phyloP scores from a whole-genome alignment of 2,797 vertebrate species.

The Coregonus sp. region DNA sequence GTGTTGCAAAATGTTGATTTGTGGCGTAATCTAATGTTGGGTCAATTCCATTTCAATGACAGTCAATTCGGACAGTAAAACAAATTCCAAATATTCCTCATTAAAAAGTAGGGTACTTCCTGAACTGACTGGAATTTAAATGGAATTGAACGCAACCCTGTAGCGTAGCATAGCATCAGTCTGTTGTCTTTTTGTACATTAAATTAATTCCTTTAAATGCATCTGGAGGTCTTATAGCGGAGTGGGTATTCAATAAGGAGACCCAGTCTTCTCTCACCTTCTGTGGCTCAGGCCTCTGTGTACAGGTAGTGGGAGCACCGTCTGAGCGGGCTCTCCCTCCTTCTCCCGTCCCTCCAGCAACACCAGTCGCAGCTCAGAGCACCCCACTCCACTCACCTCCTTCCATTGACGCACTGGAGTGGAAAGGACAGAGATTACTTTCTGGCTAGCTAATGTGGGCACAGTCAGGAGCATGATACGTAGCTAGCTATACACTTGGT shows the following conservation, averaged over 20 bases:
- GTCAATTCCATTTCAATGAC: no score
- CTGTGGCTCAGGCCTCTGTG: constrained; percentile 80
- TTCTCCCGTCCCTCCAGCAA: constrained; percentile 83
- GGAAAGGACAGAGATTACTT: neutral
- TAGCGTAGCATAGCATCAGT: neutral
- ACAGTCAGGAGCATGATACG: neutral
- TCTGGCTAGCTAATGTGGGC: neutral
- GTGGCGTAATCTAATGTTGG: neutral
- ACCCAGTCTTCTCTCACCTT: constrained; percentile 71
- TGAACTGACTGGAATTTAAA: no score
- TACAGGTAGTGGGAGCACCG: constrained; percentile 82
- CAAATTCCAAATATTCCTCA: no score
- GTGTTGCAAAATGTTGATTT: neutral
- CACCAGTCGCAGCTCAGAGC: constrained; percentile 82
- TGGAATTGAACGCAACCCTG: no score
- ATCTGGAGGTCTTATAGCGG: neutral
- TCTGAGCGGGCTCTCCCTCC: constrained; percentile 74
- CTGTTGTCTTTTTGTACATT: neutral
- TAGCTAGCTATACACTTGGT: neutral
- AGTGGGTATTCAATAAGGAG: neutral
- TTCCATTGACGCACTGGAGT: constrained; percentile 80
- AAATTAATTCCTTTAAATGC: neutral
- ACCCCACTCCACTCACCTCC: constrained; percentile 78
- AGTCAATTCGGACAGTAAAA: no score
- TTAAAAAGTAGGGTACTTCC: no score